A percentile compares a stretch with the other conserved stretches of the same genome.
Conservation (phyloP, 2,797 vertebrate genomes). For the Mormyrus hasselquistii region DNA sequence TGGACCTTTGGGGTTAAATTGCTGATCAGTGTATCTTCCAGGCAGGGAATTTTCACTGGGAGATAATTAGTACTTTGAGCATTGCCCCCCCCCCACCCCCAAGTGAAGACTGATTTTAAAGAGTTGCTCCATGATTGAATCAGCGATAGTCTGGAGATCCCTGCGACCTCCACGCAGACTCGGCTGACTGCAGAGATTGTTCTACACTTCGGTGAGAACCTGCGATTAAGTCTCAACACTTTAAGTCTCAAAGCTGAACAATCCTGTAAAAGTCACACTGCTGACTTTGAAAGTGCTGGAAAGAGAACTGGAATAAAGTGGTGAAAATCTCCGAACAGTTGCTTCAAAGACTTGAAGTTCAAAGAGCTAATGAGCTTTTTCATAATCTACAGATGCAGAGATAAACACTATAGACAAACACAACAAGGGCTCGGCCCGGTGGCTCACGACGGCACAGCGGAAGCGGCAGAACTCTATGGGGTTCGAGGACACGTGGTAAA, state of each 20-base stretch:
- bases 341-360: slow-evolving; percentile 35
- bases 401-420: slow-evolving; percentile 56
- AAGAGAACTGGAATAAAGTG: slow-evolving; percentile 37
- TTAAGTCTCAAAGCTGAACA: slow-evolving; percentile 35
- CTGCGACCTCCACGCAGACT: background rate
- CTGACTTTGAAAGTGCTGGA: slow-evolving; percentile 35
- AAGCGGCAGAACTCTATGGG: slow-evolving; percentile 34
- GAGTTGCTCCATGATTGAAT: background rate
- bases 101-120: background rate
- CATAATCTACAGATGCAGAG: slow-evolving; percentile 65
- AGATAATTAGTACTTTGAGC: background rate
- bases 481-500: slow-evolving; percentile 20
- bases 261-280: slow-evolving; percentile 40
- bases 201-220: slow-evolving; percentile 38
- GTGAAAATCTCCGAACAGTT: slow-evolving; percentile 30
- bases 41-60: background rate
- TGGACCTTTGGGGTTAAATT: background rate
- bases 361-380: slow-evolving; percentile 58
- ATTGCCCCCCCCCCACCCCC: background rate
- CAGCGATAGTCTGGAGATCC: background rate
- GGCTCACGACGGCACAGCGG: slow-evolving; percentile 54
- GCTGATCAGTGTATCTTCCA: background rate
- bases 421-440: slow-evolving; percentile 29
- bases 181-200: background rate
- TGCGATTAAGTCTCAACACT: slow-evolving; percentile 48